Base-by-base conservation (phyloP, 2,797 vertebrate species). In the Poliocrania exsul region DNA sequence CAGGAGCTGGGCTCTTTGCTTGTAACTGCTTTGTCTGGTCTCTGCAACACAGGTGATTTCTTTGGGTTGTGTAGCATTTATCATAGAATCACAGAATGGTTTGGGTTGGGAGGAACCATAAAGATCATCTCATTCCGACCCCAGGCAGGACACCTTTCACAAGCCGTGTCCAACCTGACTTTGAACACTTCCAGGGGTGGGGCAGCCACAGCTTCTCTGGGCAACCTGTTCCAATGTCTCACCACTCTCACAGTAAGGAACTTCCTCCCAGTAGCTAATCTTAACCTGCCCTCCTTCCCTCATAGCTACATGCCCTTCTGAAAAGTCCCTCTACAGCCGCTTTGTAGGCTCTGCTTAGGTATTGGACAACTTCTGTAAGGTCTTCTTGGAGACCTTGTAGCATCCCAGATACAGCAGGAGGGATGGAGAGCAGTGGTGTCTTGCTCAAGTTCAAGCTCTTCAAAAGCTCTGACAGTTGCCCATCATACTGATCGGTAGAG, bases 41-140 rank as follows among this genome's bases (percentile, higher is more conserved):
- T 81, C 67, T 70, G 11, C 35, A 73, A 17, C 37, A 31, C 0
- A 0, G 21, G 10, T 26, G 0, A 4, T 40, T 70, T 53, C 28
- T 66, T 47, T 44, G 19, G 7, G 1, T 20, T 31, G 38, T 15
- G 44, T 73, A 9, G 31, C 78, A 60, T 47, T 21, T 24, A 28
- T n/a, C 23, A 26, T 11, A 28, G 51, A 71, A 26, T 58, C 46
- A 18, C 33, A 19, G 61, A 46, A 44, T 38, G 17, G 7, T 46
- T 50, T 69, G 37, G 9, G 20, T 35, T 74, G 57, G 70, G 40
- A 37, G 33, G 33, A 10, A 29, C 19, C 26, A n/a, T n/a, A 58
- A 58, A 25, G 25, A 31, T 24, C 16, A 4, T 20, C 6, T 16
- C 24, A 10, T 29, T 58, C 38, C 26, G 40, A 58, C 15, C 13